Evolutionary conservation across 2,888 invertebrate species (phyloP), one percentile per base, ranked within the genome.

Genomic region (Coelogynopora nodosa): DNA sequence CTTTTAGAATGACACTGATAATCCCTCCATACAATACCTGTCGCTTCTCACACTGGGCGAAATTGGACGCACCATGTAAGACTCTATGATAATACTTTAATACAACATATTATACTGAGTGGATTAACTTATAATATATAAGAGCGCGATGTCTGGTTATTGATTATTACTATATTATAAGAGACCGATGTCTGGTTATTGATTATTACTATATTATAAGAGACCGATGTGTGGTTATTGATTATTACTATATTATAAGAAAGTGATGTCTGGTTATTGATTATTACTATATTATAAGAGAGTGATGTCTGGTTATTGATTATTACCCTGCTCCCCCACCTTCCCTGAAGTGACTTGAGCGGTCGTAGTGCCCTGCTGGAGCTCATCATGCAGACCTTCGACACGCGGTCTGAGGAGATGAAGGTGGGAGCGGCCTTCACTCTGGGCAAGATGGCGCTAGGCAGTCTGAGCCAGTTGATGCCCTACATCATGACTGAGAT

Each of bases 401-500:
- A 87, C 67, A 23, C 67, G 26, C 26, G 30, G 26, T 27, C 27
- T 18, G 86, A 86, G 67, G 86, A 87, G 18, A 26, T 85, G 23
- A 85, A 86, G 30, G 28, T 84, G 2, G 86, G 86, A 26, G 86
- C 86, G 0, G 86, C 86, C 0, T 31, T 86, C 81, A 30, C 89
- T 89, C 2, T 89, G 92, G 93, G 98, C 26, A 97, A 97, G 86
- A 95, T 99, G 29, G 96, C 97, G 1, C 96, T 98, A 87, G 99
- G 99, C 82, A 98, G 98, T 92, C 93, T 99, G 89, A 95, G 95
- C 13, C 95, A 95, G 90, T 98, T 96, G 93, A 93, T 99, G 90
- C 98, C 98, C 0, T 96, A 97, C 90, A 96, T 99, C 88, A 93
- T 99, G 74, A 94, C 95, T 87, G 97, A 98, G 93, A 98, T 98